A percentile compares a stretch with the other conserved stretches of the same genome.
Conservation (phyloP, 2,797 vertebrate species). For the Trichosurus vulpecula region DNA sequence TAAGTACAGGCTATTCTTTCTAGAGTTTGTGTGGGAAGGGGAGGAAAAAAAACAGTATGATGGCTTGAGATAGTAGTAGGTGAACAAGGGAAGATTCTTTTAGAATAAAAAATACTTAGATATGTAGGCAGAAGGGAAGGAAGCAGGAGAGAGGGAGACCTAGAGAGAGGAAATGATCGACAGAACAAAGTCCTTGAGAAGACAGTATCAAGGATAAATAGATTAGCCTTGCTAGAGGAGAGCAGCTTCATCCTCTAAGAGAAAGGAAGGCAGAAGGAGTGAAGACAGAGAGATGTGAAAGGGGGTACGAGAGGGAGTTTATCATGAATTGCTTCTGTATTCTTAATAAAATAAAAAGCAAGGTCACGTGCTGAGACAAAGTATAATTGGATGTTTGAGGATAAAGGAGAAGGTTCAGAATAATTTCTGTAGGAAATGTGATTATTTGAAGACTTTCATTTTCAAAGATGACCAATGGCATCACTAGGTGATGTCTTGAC, state of each 20-base stretch:
- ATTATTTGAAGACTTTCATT: no score
- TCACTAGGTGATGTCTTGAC: no score
- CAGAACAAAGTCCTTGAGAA: background rate
- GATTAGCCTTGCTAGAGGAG: background rate
- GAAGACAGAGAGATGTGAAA: background rate
- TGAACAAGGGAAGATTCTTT: background rate
- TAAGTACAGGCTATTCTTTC: background rate
- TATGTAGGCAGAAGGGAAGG: background rate
- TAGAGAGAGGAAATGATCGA: no score
- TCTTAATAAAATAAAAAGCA: no score
- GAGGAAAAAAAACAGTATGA: background rate
- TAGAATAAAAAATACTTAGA: background rate
- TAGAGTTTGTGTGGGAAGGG: background rate
- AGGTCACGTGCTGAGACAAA: no score
- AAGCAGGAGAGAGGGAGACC: background rate
- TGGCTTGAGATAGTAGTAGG: background rate
- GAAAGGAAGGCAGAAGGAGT: background rate
- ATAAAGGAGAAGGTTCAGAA: no score
- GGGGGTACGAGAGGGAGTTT: background rate
- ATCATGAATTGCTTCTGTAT: no score
- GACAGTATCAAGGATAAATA: background rate
- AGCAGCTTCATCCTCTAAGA: no score
- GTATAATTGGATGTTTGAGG: no score
- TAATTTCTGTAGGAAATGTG: no score
- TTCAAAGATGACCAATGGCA: no score